A percentile compares a stretch with the other conserved stretches of the same genome.
Evolutionary conservation across 2,888 invertebrate species (phyloP).

Genomic region (Hartigia nigra): DNA sequence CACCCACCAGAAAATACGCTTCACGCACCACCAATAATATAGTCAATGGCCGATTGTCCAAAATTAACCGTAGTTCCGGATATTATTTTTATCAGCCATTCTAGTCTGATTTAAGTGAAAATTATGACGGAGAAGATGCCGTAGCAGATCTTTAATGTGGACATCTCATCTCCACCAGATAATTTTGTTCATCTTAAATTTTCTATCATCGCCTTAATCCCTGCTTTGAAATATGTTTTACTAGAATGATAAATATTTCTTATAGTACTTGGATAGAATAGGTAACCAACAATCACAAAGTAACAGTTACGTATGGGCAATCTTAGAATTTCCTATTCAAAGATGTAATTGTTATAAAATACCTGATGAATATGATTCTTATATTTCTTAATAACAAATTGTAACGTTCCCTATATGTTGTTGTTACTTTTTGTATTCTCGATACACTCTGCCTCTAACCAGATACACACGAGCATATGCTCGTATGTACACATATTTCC

Average conservation of each 20-base stretch:
- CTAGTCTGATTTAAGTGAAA: neutral
- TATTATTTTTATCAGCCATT: neutral
- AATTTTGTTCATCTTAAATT: neutral
- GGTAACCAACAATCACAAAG: neutral
- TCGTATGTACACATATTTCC: neutral
- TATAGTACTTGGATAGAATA: neutral
- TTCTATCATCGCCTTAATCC: neutral
- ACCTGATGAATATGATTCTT: neutral
- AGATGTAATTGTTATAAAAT: neutral
- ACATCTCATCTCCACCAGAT: neutral
- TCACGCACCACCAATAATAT: neutral
- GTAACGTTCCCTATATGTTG: neutral
- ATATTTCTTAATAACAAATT: neutral
- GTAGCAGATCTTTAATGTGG: neutral
- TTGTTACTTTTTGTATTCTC: neutral
- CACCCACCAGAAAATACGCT: neutral
- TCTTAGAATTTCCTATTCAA: neutral
- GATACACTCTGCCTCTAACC: neutral
- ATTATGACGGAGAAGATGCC: neutral
- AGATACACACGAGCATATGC: neutral
- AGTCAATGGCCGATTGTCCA: constrained; percentile 9
- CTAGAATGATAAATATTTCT: neutral
- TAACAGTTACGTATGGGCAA: neutral
- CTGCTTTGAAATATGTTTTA: neutral
- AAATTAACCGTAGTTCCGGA: constrained; percentile 14